Evolutionary conservation across 2,888 invertebrate genomes (phyloP).

Genomic region (Crossocerus cetratus): DNA sequence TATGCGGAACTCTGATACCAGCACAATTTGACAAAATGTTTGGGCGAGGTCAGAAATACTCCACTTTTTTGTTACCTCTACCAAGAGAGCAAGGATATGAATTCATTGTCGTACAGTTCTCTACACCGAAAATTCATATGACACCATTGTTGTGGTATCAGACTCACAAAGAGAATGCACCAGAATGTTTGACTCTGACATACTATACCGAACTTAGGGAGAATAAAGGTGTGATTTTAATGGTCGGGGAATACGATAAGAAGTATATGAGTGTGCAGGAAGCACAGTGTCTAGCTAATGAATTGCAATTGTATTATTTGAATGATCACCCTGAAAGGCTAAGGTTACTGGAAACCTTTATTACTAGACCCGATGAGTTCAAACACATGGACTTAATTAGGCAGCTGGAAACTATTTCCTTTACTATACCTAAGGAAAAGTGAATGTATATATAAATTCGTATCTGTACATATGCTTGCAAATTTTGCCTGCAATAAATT

Average conservation of each 20-base stretch:
- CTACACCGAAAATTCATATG: constrained; percentile 86
- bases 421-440: constrained; percentile 32
- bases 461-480: background rate
- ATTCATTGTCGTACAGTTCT: constrained; percentile 88
- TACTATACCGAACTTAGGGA: constrained; percentile 87
- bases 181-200: constrained; percentile 89
- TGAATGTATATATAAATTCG: constrained; percentile 17
- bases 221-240: constrained; percentile 86
- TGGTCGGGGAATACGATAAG: constrained; percentile 92
- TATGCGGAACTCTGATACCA: constrained; percentile 85
- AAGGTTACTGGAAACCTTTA: constrained; percentile 84
- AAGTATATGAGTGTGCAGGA: constrained; percentile 87
- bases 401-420: constrained; percentile 83
- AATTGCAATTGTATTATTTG: constrained; percentile 90
- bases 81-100: constrained; percentile 91
- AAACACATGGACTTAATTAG: constrained; percentile 89
- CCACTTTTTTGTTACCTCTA: constrained; percentile 88
- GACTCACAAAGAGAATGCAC: constrained; percentile 92
- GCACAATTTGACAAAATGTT: constrained; percentile 81
- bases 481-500: background rate
- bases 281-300: constrained; percentile 91
- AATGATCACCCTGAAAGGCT: constrained; percentile 82
- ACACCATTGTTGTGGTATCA: constrained; percentile 92
- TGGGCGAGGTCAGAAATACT: constrained; percentile 80
- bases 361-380: constrained; percentile 84